Conservation (phyloP, 2,888 invertebrate genomes). For the Julus scanicus region DNA sequence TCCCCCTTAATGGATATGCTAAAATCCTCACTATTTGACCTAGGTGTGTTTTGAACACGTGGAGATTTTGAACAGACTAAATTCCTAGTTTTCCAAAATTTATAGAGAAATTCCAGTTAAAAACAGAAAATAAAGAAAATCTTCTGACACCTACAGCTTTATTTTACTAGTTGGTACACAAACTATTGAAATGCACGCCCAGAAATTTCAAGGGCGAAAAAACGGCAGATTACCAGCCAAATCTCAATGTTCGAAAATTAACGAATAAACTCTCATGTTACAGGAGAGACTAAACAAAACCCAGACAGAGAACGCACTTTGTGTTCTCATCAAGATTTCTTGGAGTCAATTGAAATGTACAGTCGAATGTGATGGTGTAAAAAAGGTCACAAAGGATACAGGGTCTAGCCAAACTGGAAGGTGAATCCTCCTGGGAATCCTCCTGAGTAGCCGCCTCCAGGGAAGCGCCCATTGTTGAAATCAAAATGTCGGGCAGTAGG, state of each 20-base stretch:
- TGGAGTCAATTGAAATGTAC: neutral
- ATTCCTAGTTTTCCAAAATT: too few relatives aligned
- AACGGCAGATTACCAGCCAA: too few relatives aligned
- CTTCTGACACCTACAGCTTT: constrained; percentile 17
- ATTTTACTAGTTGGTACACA: neutral
- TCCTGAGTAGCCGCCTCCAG: constrained; percentile 64
- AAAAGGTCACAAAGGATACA: neutral
- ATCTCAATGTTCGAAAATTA: too few relatives aligned
- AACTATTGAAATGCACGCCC: neutral
- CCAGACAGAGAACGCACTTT: neutral
- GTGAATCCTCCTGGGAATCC: constrained; percentile 74
- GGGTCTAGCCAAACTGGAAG: constrained; percentile 76
- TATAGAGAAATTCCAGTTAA: too few relatives aligned
- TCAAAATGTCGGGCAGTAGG: constrained; percentile 56
- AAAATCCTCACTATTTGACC: too few relatives aligned
- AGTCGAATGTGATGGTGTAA: neutral
- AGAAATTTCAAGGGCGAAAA: too few relatives aligned
- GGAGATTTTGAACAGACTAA: too few relatives aligned
- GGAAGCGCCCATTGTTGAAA: constrained; percentile 58
- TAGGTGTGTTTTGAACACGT: too few relatives aligned
- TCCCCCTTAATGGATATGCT: too few relatives aligned
- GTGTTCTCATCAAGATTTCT: neutral
- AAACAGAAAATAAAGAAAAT: too few relatives aligned
- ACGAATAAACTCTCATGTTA: neutral
- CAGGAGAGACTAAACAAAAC: neutral